Evolutionary conservation across 2,113 vertebrate genomes (phyloP).

Genomic region (Otocyon megalotis): DNA sequence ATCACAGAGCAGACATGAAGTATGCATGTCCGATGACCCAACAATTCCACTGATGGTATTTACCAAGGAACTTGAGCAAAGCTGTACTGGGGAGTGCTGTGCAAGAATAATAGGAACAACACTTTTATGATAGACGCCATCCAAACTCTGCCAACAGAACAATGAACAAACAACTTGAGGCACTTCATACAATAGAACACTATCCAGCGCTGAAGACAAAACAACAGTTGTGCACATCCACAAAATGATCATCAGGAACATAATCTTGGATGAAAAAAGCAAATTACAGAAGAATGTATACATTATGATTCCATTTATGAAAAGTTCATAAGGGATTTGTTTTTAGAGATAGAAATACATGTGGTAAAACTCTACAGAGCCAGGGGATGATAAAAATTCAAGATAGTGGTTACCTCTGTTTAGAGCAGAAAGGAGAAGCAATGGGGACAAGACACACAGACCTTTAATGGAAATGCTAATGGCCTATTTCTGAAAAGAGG

Average conservation of each 20-base stretch:
- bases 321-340: background rate
- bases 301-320: background rate
- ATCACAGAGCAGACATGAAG: background rate
- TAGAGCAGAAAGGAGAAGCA: background rate
- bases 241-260: background rate
- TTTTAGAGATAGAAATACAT: background rate
- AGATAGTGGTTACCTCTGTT: background rate
- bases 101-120: background rate
- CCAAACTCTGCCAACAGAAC: background rate
- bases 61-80: background rate
- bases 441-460: background rate
- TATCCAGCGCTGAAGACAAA: background rate
- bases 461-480: background rate
- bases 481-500: background rate
- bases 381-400: background rate
- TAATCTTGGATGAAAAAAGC: background rate
- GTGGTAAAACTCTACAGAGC: constrained; percentile 28
- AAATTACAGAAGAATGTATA: background rate
- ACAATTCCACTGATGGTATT: background rate
- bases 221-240: background rate
- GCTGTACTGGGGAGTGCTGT: background rate
- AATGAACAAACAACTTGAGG: background rate
- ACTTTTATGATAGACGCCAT: background rate
- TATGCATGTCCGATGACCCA: background rate
- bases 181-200: background rate